These are phyloP conservation scores for Empidonax alnorum DNA, from an alignment of 2,113 vertebrate species.

Conservation along the genomic window DNA sequence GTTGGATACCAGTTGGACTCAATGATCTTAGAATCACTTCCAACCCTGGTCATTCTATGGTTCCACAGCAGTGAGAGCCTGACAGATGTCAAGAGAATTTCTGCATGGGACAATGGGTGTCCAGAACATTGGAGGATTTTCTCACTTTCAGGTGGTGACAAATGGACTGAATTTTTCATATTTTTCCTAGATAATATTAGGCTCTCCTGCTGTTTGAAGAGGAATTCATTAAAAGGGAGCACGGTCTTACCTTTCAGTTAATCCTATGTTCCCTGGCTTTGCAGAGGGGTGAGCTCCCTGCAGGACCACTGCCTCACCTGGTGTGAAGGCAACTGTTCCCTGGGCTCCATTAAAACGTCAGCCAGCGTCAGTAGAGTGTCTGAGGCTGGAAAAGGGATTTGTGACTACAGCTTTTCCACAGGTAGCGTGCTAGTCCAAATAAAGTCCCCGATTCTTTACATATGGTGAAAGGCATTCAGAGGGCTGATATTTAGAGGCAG, in stretches of 20 bases:
- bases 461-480: neutral
- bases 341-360: accelerated
- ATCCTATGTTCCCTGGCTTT: accelerated
- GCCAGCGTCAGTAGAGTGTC: accelerated
- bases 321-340: accelerated
- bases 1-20: accelerated
- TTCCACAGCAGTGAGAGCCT: accelerated
- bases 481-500: neutral
- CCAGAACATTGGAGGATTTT: neutral
- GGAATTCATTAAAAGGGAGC: accelerated
- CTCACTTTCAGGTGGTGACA: neutral
- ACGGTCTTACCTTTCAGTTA: accelerated
- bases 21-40: accelerated
- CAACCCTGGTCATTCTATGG: accelerated
- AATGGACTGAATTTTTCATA: accelerated
- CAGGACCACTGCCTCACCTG: accelerated
- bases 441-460: accelerated
- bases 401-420: neutral
- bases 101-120: accelerated
- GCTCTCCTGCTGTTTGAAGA: accelerated
- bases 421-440: neutral
- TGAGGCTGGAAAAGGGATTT: neutral
- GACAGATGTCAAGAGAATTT: accelerated
- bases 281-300: neutral
- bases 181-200: neutral